Evolutionary conservation across 2,888 invertebrate species (phyloP).

Genomic region (Noctua janthe): DNA sequence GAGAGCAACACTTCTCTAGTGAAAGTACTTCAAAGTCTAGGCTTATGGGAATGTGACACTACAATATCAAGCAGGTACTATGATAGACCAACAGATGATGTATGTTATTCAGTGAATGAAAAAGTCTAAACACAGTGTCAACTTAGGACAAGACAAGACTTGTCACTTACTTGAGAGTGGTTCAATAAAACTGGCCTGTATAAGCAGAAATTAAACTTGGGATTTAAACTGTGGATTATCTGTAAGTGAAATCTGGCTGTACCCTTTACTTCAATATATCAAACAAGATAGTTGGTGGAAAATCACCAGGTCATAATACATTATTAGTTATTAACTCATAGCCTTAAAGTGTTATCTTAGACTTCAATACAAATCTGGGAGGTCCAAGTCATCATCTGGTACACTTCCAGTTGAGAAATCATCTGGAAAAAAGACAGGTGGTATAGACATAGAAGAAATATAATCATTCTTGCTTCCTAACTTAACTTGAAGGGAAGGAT

Average conservation of each 20-base stretch:
- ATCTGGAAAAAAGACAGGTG: constrained; percentile 76
- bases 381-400: constrained; percentile 78
- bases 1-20: background rate
- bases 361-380: constrained; percentile 79
- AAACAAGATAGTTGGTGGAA: constrained; percentile 16
- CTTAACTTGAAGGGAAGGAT: no score
- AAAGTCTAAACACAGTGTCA: background rate
- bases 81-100: background rate
- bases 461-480: no score
- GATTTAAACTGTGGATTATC: background rate
- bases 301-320: constrained; percentile 41
- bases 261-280: constrained; percentile 2
- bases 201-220: constrained; percentile 9
- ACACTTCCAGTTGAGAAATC: constrained; percentile 82
- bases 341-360: constrained; percentile 22
- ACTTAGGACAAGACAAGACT: background rate
- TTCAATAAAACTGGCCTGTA: constrained; percentile 14
- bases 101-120: background rate
- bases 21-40: background rate
- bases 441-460: background rate
- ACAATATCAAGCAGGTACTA: background rate
- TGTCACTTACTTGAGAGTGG: background rate
- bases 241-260: constrained; percentile 11
- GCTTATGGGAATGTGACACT: background rate
- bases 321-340: constrained; percentile 25